Evolutionary conservation across 2,888 invertebrate genomes (phyloP), one percentile per base, ranked within the genome.

Genomic region (Drosophila prolongata): DNA sequence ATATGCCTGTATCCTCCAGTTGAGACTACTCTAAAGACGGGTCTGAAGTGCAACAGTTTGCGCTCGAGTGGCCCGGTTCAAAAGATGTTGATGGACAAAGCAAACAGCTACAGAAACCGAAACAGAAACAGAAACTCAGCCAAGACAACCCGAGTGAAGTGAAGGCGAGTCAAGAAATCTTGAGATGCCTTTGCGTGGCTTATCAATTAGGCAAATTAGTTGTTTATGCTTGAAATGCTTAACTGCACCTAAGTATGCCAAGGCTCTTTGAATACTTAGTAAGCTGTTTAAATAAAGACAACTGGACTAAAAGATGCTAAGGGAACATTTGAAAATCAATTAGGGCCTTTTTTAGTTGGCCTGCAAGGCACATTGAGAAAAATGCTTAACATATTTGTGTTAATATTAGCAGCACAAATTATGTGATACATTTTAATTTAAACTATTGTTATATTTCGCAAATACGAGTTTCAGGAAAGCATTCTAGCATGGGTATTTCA

Each of bases 191-290:
- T 59, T 49, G 88, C 88, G 82, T 64, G 83, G 73, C 61, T 79
- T 79, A 82, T 88, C 83, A 84, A 84, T 84, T 84, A 84, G 88
- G 74, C 71, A 88, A 88, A 84, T 83, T 83, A 88, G 80, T 85
- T 86, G 71, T 55, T 57, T 74, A 37, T 50, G 56, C 72, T 57
- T 69, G 61, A 60, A 69, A 69, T 50, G 54, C 61, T 50, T 56
- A 53, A 47, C 56, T 40, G 52, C 50, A 52, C 54, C 46, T 52
- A 54, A 70, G 44, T 70, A 56, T 61, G 53, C 73, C 69, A 75
- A 79, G 67, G 57, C 49, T 75, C 42, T 44, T 53, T 46, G 30
- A 53, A 50, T 52, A 46, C 56, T 49, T 62, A 68, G 27, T 62
- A 24, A 67, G 79, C 55, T 58, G 50, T 61, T 69, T 74, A 65